Evolutionary conservation across 2,797 vertebrate species (phyloP).

Genomic region (Lepilemur ruficaudatus): DNA sequence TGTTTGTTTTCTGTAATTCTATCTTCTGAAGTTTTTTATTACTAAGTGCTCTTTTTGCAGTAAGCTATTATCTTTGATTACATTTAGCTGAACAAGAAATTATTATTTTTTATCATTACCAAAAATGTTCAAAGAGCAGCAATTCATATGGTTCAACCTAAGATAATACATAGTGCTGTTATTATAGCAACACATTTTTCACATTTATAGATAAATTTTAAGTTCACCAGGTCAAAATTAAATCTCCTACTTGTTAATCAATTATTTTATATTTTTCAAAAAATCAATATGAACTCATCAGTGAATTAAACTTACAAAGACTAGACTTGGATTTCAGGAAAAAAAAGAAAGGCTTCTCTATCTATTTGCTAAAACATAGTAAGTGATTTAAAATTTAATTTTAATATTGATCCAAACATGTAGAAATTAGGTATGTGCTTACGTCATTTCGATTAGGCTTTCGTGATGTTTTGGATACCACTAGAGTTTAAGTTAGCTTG

Average conservation of each 20-base stretch:
- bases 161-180: not conserved
- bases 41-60: not conserved
- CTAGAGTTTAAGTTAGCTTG: not conserved
- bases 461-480: not conserved
- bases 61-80: not conserved
- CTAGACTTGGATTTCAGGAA: not conserved
- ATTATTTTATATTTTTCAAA: not conserved
- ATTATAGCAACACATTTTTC: not conserved
- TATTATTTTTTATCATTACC: not conserved
- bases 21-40: not conserved
- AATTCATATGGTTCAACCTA: not conserved
- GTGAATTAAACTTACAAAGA: not conserved
- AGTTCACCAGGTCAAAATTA: not conserved
- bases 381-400: not conserved
- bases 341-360: not conserved
- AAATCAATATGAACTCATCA: not conserved
- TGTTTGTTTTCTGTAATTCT: not conserved
- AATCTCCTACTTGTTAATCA: not conserved
- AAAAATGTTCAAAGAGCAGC: not conserved
- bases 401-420: not conserved
- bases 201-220: slow-evolving; percentile 12
- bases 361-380: not conserved
- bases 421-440: not conserved
- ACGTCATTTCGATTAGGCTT: not conserved
- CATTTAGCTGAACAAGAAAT: not conserved